Base-by-base conservation (phyloP, 2,113 vertebrate species). In the Stigmatopora argus region DNA sequence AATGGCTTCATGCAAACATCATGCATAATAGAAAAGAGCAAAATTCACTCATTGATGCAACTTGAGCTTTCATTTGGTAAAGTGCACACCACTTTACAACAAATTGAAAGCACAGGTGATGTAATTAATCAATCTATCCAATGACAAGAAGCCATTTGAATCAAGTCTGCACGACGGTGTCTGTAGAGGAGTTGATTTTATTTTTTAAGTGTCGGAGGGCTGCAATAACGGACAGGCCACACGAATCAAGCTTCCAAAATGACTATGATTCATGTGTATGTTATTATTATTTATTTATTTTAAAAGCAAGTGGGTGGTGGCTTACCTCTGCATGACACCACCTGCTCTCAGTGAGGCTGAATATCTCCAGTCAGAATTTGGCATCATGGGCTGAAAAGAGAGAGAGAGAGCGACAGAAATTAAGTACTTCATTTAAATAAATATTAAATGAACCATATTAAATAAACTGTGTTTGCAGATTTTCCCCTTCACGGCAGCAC, bases 311-410 rank as follows among this genome's bases (percentile, higher is more conserved):
- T 45, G 38, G 6, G 14, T 61, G 44, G 49, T 61, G 12, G 41
- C 92, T 7, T 93, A 98, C 96, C 96, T 96, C 86, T 98, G 96
- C 92, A 97, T 96, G 57, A 89, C 84, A 52, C 87, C 87, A 87
- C 95, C 96, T 75, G 95, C 94, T 92, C 95, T 93, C 74, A 98
- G 92, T 72, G 96, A 98, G 34, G 96, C 96, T 64, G 96, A 98
- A 80, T 98, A 98, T 88, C 96, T 94, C 96, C 96, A 98, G 84
- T 98, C 96, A 78, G 92, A 84, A 81, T 90, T 92, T 64, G 94
- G 94, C 45, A 80, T 91, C 84, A 94, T 95, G 46, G 95, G 94
- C 96, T 98, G 92, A 49, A 90, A 51, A 49, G 21, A 92, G 88
- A 92, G 90, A 86, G 86, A 82, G 88, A 89, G 84, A 31, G 26